Evolutionary conservation across 1,140 invertebrate genomes (phyloP), one percentile per base, ranked within the genome.

Genomic region (Drosophila melanica): DNA sequence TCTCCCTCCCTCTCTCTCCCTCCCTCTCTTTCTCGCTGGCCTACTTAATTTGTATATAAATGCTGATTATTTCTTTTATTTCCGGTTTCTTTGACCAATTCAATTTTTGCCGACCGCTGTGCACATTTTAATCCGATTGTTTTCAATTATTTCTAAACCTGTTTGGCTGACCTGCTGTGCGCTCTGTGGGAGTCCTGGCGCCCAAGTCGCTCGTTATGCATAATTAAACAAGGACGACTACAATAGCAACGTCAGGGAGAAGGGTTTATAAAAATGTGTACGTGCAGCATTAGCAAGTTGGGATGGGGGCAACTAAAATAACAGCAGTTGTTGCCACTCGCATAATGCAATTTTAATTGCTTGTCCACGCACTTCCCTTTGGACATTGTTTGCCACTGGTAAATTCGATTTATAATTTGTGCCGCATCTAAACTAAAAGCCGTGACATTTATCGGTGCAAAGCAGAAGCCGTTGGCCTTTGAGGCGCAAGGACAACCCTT

Each of bases 281-380:
- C 55, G 71, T 77, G 73, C 81, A 66, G 64, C 66, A 53, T 11
- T 39, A 39, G 16, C 14, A 9, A 39, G 47, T 30, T n/a, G 63
- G 2, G 1, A 33, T 63, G 20, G 45, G 48, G 41, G 20, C 71
- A 64, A 66, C 48, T 65, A 59, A 54, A 68, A 64, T 42, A 69
- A 60, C 76, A 60, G 68, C 73, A 60, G 39, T 64, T 69, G 57
- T 51, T 64, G 55, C 20, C 42, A 48, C 44, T 48, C 14, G 48
- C 63, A 80, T 67, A 78, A 81, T 86, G 79, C 82, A 89, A 71
- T 82, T 89, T 82, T 87, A 87, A 87, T 82, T 77, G 79, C 63
- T 57, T 69, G 77, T 54, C 37, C 35, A 59, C 50, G 23, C 45
- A 79, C 30, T 41, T 44, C 18, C 5, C 30, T 53, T 39, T 50